Evolutionary conservation across 2,888 invertebrate genomes (phyloP), one percentile per base, ranked within the genome.

Genomic region (Trichacis sp.): DNA sequence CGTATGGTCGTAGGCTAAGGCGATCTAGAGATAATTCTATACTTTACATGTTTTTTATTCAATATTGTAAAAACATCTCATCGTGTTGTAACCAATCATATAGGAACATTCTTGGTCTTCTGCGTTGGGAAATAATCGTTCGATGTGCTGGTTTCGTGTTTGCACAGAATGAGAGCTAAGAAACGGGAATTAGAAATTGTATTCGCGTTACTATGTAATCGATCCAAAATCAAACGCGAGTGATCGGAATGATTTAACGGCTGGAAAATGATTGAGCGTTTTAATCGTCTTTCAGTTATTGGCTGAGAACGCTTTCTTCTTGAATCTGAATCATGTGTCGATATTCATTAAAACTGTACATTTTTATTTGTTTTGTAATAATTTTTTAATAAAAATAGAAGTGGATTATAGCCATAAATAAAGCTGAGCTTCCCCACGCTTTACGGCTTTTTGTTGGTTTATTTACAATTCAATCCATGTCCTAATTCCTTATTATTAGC

Each of bases 101-200:
- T 15, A 9, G 17, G 11, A 9, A 42, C 18, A n/a, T 15, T 14
- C 2, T 3, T 45, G 2, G 12, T 40, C 15, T 40, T 12, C 19
- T 5, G 19, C 20, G 6, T 11, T 45, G 11, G 14, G 2, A 8
- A 4, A 15, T 42, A 42, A 17, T 18, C n/a, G n/a, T 19, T 43
- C n/a, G 54, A 54, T 58, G 64, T 58, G 55, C 45, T 59, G 59
- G 45, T 18, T 46, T 48, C 59, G 50, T 55, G 60, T 56, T 24
- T 24, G 59, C 48, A 54, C 51, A 60, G 60, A 56, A 64, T 60
- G 43, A 49, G 56, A 59, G 51, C 53, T 56, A 5, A 6, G n/a
- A 33, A 33, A 33, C n/a, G 33, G 33, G 9, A 33, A 24, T 24
- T 5, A 3, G 24, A 8, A 24, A 24, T 8, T 5, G 8, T 24